phyloP scores from a whole-genome alignment of 2,113 vertebrate species.

The Nothobranchius furzeri region DNA sequence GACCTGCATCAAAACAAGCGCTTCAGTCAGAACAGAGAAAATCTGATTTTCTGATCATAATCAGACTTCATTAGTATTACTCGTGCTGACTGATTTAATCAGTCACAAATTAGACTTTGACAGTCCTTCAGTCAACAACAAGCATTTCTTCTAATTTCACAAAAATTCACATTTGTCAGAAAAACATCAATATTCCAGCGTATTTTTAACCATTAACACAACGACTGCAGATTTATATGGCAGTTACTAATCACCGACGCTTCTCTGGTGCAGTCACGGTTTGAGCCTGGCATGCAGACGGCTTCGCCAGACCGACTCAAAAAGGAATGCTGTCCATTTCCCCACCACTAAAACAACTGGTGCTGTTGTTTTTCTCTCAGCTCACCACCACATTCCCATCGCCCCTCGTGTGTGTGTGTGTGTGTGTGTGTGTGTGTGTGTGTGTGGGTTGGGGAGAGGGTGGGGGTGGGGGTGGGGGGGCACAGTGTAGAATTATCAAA shows the following conservation, averaged over 20 bases:
- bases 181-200: not conserved
- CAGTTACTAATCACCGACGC: constrained; percentile 25
- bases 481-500: not conserved
- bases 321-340: constrained; percentile 63
- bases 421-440: too few relatives aligned
- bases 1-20: constrained; percentile 78
- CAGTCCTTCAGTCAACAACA: not conserved
- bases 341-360: constrained; percentile 71
- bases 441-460: too few relatives aligned
- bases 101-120: too few relatives aligned
- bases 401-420: constrained; percentile 54
- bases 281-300: constrained; percentile 41
- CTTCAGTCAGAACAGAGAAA: not conserved
- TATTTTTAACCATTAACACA: constrained; percentile 9
- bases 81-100: constrained; percentile 8
- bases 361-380: constrained; percentile 42
- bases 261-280: constrained; percentile 25
- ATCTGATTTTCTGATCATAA: not conserved
- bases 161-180: not conserved
- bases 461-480: constrained; percentile 11
- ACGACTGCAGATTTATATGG: not conserved
- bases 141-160: too few relatives aligned
- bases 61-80: constrained; percentile 3
- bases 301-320: constrained; percentile 41
- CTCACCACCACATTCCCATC: constrained; percentile 63